Evolutionary conservation across 2,113 vertebrate species (phyloP).

Genomic region (Alexandromys fortis): DNA sequence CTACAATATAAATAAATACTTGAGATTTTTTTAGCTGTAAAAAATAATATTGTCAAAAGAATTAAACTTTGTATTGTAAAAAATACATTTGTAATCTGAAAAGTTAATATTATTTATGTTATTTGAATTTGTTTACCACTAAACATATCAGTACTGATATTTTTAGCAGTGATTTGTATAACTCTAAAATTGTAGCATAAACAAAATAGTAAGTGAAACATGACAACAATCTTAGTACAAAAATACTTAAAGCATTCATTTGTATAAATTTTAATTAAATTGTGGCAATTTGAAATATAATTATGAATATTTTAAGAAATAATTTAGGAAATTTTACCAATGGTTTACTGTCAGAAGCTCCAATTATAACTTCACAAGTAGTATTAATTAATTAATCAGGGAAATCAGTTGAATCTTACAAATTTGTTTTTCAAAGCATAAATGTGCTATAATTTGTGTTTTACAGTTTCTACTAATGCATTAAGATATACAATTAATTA

Average conservation of each 20-base stretch:
- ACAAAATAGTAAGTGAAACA: neutral
- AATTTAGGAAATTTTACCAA: neutral
- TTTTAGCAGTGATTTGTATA: neutral
- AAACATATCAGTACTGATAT: neutral
- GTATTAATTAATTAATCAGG: neutral
- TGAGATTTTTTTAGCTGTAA: neutral
- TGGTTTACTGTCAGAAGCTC: neutral
- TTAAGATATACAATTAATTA: neutral
- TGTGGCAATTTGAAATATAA: constrained; percentile 1
- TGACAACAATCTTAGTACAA: neutral
- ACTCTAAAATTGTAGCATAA: constrained; percentile 15
- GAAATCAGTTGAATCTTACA: neutral
- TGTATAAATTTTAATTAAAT: constrained; percentile 38
- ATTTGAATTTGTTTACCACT: neutral
- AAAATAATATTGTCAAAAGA: neutral
- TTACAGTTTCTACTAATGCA: neutral
- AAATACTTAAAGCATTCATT: neutral
- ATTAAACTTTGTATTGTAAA: neutral
- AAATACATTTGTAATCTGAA: neutral
- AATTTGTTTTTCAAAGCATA: neutral
- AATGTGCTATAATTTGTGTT: neutral
- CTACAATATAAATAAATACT: neutral
- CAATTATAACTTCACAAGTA: neutral
- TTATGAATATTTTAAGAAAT: neutral
- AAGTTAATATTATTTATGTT: neutral